Evolutionary conservation across 2,888 invertebrate genomes (phyloP), one percentile per base, ranked within the genome.

Genomic region (Leptura quadrifasciata): DNA sequence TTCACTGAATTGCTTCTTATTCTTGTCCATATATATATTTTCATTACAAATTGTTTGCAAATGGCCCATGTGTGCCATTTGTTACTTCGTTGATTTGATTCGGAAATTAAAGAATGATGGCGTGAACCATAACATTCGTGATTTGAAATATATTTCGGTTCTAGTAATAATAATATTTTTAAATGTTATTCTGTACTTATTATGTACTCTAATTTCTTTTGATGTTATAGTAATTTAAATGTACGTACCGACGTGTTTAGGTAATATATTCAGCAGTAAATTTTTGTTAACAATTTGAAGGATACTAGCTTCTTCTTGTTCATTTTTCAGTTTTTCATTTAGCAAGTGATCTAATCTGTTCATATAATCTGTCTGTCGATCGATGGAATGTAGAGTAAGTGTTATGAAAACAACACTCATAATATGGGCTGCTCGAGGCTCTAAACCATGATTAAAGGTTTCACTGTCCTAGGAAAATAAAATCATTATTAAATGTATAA

Each of bases 201-300:
- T n/a, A n/a, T n/a, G n/a, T n/a, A n/a, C n/a, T n/a, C n/a, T n/a
- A n/a, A n/a, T n/a, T n/a, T n/a, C n/a, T n/a, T n/a, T n/a, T n/a
- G n/a, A n/a, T 24, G 21, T 12, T 6, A 18, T 63, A 39, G 12
- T 15, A 39, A 39, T 39, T 39, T 15, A n/a, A 47, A 47, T n/a
- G 31, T 9, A 87, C 92, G 86, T 88, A 96, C 96, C 97, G 80
- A 98, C 98, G 89, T 98, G 97, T 20, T 94, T 93, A 0, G 98
- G 98, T 54, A 98, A 90, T 85, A 98, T 98, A 87, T 98, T 98
- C 85, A 96, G 94, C 54, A 98, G 91, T 52, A 98, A 91, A 89
- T 97, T 93, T 84, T 95, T 96, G 88, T 98, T 98, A 0, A 97
- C 95, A 83, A 94, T 94, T 80, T 96, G 93, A 87, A 95, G 96